Evolutionary conservation across 2,888 invertebrate genomes (phyloP), one percentile per base, ranked within the genome.

Genomic region (Myopa tessellatipennis): DNA sequence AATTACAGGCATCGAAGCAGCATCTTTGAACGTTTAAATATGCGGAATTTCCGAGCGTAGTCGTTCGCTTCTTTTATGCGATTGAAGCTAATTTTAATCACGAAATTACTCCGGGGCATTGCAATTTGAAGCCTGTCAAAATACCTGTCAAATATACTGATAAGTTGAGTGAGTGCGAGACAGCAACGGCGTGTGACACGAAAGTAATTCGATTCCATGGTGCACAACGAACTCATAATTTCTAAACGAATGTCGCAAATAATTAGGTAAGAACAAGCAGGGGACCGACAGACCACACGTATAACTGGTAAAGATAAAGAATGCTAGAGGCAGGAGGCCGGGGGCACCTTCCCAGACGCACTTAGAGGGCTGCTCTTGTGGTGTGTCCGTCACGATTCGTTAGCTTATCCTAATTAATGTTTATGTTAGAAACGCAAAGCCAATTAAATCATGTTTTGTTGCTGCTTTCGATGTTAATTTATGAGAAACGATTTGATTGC

Each of bases 11-110:
- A 45, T 75, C 68, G 60, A 58, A 34, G 68, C 26, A 26, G 60
- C 60, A 40, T 58, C 69, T 75, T 75, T 75, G 69, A 68, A 52
- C 60, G 26, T 34, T 75, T 69, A 50, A 75, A 69, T 69, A 75
- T 38, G 4, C 38, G 6, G 16, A 75, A 75, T 60, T 60, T 69
- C 69, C 69, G 18, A 75, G 58, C 34, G 60, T 16, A 38, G 68
- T 60, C 68, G 52, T 74, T 45, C 4, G 8, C n/a, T n/a, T 40
- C 6, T 10, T 45, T 45, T 45, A 10, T 8, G 45, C 10, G 6
- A 45, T 45, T 45, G 45, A 6, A 45, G 45, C 45, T 45, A 45
- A 45, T 45, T 45, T 45, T 3, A 45, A 45, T 45, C 6, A 45
- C 45, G 3, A 45, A 45, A 10, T 45, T 10, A 45, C 45, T 45